Percentiles rank a stretch among this genome's conserved stretches.
Evolutionary conservation across 92 coral and sea anemone genomes (phyloP).

Genomic region (Galaxea fascicularis): DNA sequence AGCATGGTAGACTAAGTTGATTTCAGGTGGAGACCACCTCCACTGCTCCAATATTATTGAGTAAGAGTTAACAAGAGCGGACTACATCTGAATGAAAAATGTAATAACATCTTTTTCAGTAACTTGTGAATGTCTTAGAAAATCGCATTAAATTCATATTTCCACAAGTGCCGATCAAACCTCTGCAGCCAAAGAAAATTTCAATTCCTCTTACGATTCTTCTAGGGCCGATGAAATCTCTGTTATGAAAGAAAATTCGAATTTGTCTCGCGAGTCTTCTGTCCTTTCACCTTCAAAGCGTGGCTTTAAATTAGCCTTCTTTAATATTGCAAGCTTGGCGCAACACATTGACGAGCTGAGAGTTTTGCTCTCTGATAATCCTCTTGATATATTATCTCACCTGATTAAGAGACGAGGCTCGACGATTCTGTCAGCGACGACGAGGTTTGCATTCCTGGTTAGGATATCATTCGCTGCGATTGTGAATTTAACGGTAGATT

Average conservation of each 20-base stretch:
- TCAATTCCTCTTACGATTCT: too few relatives aligned
- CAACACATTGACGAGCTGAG: too few relatives aligned
- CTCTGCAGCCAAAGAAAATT: not conserved
- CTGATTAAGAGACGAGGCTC: conserved; percentile 73
- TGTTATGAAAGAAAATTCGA: conserved; percentile 4
- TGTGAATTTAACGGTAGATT: too few relatives aligned
- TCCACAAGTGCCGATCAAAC: not conserved
- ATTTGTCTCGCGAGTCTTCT: not conserved
- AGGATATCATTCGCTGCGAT: conserved; percentile 67
- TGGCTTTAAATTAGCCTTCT: conserved; percentile 62
- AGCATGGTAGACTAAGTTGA: too few relatives aligned
- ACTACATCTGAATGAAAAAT: too few relatives aligned
- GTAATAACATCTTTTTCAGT: too few relatives aligned
- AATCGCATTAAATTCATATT: not conserved
- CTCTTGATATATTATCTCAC: conserved; percentile 56
- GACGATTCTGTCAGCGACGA: conserved; percentile 57
- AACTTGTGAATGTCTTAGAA: not conserved
- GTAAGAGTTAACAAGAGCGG: too few relatives aligned
- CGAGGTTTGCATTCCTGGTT: conserved; percentile 61
- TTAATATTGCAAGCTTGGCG: conserved; percentile 68
- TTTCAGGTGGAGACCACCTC: too few relatives aligned
- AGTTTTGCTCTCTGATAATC: conserved; percentile 12
- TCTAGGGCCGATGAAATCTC: too few relatives aligned
- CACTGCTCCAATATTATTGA: too few relatives aligned
- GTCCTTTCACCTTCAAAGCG: conserved; percentile 28